Conservation (phyloP, 92 coral and sea anemone genomes). For the Palythoa caribaeorum region DNA sequence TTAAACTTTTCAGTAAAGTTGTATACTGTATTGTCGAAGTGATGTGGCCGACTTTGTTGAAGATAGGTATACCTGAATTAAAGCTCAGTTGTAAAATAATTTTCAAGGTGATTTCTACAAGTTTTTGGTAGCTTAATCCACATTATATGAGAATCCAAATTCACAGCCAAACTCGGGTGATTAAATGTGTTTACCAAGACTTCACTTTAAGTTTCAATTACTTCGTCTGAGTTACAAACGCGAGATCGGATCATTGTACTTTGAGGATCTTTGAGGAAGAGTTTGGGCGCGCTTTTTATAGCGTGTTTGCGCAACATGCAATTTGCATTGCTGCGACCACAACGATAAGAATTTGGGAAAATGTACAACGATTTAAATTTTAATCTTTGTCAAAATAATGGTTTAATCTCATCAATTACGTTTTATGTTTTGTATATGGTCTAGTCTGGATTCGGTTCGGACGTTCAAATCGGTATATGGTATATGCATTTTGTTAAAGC, state of each 20-base stretch:
- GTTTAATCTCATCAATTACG: neutral
- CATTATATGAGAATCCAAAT: too few species aligned
- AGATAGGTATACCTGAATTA: too few species aligned
- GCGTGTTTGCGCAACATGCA: neutral
- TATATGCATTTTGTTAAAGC: neutral
- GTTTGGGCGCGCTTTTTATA: neutral
- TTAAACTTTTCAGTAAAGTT: too few species aligned
- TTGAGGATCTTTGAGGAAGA: neutral
- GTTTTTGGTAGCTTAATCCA: too few species aligned
- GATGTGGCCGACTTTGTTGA: too few species aligned
- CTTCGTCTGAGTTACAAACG: neutral
- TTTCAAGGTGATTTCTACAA: too few species aligned
- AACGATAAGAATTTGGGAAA: neutral
- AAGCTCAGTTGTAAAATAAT: too few species aligned
- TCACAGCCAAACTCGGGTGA: too few species aligned
- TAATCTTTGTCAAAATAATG: neutral
- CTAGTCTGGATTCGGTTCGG: too few species aligned
- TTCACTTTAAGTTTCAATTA: neutral
- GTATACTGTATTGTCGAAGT: too few species aligned
- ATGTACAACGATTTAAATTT: neutral
- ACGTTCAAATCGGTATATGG: too few species aligned
- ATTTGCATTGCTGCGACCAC: neutral
- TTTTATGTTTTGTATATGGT: neutral
- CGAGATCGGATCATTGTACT: neutral
- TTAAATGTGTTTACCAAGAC: neutral